Conservation (phyloP, 1,140 invertebrate genomes). For the Formica selysi region DNA sequence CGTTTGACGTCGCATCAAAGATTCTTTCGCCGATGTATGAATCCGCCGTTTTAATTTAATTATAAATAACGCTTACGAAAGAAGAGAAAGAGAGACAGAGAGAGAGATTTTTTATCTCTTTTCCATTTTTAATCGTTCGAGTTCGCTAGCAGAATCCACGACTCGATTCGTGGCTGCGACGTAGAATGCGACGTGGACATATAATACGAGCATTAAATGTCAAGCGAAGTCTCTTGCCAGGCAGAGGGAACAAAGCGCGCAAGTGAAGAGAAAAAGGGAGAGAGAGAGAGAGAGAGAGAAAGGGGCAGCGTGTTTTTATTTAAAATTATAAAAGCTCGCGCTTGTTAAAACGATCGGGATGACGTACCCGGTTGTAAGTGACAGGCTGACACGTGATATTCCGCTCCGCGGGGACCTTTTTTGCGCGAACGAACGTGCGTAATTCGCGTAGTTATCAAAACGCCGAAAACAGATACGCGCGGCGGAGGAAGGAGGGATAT, state of each 20-base stretch:
- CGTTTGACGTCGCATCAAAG: slow-evolving; percentile 46
- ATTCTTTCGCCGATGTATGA: slow-evolving; percentile 9
- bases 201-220: slow-evolving; percentile 68
- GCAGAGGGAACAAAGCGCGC: slow-evolving; percentile 14
- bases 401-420: slow-evolving; percentile 25
- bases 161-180: slow-evolving; percentile 54
- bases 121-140: neutral
- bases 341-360: slow-evolving; percentile 54
- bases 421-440: slow-evolving; percentile 47
- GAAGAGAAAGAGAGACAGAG: neutral
- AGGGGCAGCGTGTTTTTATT: slow-evolving; percentile 38
- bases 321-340: slow-evolving; percentile 44
- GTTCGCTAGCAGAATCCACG: slow-evolving; percentile 43
- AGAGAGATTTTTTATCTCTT: too few species aligned
- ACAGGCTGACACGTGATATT: slow-evolving; percentile 52
- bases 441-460: slow-evolving; percentile 57
- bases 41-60: slow-evolving; percentile 71
- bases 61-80: slow-evolving; percentile 66
- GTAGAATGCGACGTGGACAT: slow-evolving; percentile 5
- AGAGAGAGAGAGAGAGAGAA: neutral
- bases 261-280: neutral
- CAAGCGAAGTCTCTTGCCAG: slow-evolving; percentile 40
- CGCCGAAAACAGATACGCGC: slow-evolving; percentile 41
- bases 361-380: slow-evolving; percentile 36
- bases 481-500: too few species aligned